These are phyloP conservation scores for Sphaerophoria rueppellii DNA, from an alignment of 2,888 invertebrate genomes.

Conservation along the genomic window DNA sequence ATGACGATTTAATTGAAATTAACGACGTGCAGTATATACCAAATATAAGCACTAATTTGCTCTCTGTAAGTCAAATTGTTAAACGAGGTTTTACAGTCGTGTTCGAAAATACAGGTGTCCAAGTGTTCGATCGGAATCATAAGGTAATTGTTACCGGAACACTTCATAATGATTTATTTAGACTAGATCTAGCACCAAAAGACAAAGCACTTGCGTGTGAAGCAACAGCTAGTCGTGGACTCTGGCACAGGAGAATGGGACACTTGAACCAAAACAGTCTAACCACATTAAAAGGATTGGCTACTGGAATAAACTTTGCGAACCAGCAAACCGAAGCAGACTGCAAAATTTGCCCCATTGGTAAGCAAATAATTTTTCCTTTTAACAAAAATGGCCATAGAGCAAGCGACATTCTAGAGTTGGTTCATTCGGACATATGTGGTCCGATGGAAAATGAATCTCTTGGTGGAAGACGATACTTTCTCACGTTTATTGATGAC, in stretches of 20 bases:
- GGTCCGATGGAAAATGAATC: slow-evolving; percentile 79
- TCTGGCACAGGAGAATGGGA: neutral
- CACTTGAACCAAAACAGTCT: neutral
- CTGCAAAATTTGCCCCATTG: slow-evolving; percentile 72
- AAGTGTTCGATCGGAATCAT: slow-evolving; percentile 9
- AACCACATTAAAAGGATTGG: neutral
- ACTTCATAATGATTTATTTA: neutral
- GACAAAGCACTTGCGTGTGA: neutral
- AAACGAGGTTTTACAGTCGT: slow-evolving; percentile 41
- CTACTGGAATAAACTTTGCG: neutral
- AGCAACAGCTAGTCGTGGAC: neutral
- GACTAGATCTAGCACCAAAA: neutral
- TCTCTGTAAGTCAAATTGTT: slow-evolving; percentile 44
- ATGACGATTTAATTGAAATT: neutral
- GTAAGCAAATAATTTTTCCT: slow-evolving; percentile 74
- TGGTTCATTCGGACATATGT: slow-evolving; percentile 79
- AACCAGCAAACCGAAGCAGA: slow-evolving; percentile 51
- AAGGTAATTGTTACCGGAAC: slow-evolving; percentile 6
- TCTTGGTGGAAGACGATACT: slow-evolving; percentile 39
- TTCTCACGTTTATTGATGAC: slow-evolving; percentile 48
- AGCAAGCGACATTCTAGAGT: slow-evolving; percentile 75
- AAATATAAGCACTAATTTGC: slow-evolving; percentile 38
- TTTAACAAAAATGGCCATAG: slow-evolving; percentile 68
- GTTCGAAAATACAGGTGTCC: slow-evolving; percentile 24
- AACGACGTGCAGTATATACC: neutral